Conservation (phyloP, 2,888 invertebrate species). For the Drosophila sordidapex region DNA sequence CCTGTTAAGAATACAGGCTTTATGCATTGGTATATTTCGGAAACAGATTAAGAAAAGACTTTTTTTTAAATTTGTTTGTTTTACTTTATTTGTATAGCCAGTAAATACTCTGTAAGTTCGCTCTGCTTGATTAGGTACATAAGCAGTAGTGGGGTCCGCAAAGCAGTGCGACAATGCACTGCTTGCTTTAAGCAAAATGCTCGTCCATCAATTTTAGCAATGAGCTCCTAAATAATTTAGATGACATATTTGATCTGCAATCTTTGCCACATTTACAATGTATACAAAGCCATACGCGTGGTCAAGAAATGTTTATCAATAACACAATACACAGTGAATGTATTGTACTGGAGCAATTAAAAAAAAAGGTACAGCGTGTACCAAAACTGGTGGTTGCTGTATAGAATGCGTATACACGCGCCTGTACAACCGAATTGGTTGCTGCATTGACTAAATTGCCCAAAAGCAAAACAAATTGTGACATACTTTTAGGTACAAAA, state of each 20-base stretch:
- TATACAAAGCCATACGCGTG: neutral
- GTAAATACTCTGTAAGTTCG: neutral
- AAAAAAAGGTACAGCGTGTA: neutral
- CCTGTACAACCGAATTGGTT: neutral
- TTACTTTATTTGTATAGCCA: neutral
- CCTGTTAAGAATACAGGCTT: no score
- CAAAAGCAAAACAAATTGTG: neutral
- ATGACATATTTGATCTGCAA: neutral
- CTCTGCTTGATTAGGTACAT: neutral
- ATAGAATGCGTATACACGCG: neutral
- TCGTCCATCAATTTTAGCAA: neutral
- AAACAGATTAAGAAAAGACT: neutral
- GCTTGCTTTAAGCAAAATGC: conserved; percentile 1
- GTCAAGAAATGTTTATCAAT: neutral
- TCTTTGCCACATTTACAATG: neutral
- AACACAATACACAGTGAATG: neutral
- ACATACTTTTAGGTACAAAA: neutral
- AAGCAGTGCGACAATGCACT: neutral
- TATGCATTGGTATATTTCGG: neutral
- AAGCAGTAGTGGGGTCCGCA: neutral
- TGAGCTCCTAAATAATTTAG: neutral
- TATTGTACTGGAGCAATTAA: neutral
- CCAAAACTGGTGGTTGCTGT: neutral
- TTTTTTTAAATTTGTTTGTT: neutral
- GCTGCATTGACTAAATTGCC: neutral